Base-by-base conservation (phyloP, 2,113 vertebrate species). In the Thamnaconus septentrionalis region DNA sequence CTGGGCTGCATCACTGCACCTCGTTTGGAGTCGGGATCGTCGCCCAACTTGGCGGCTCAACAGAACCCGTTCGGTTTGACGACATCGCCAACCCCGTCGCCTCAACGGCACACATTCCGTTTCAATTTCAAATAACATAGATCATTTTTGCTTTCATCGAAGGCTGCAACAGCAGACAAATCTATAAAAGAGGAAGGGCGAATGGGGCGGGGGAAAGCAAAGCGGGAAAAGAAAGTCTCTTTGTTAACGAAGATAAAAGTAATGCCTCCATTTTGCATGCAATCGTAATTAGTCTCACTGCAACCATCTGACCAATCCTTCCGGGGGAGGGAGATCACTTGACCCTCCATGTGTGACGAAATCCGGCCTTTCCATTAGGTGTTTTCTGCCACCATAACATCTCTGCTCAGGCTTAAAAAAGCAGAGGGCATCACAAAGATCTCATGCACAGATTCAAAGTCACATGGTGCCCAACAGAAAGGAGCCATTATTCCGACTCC, bases 241-340 rank as follows among this genome's bases (percentile, higher is more conserved):
- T 90, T 90, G 91, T 90, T 76, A 82, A 88, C 79, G 61, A 80
- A 85, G 86, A 89, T 87, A 77, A 87, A 91, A 89, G 85, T 81
- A 84, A 84, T 87, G 81, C 62, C 53, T 79, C 78, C 87, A 90
- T 90, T 91, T 87, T 83, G 79, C 88, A 91, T 86, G 88, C 87
- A 76, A 79, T 79, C 59, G 66, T 69, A 84, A 91, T 91, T 91
- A 85, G 89, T 91, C 77, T 89, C 90, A 91, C 79, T 75, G 72
- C 71, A 75, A 65, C 79, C 79, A 83, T 85, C 83, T 80, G 73
- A 85, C 79, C 83, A 80, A 72, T 80, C 72, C 69, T 78, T 81
- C 77, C 71, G 76, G 80, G 78, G 76, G 82, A 88, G 72, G 55
- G 41, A 80, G 73, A 90, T 89, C 81, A 88, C 80, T 91, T 89